A percentile compares a stretch with the other conserved stretches of the same genome.
Evolutionary conservation across 2,888 invertebrate species (phyloP).

Genomic region (Lamellibrachia columna): DNA sequence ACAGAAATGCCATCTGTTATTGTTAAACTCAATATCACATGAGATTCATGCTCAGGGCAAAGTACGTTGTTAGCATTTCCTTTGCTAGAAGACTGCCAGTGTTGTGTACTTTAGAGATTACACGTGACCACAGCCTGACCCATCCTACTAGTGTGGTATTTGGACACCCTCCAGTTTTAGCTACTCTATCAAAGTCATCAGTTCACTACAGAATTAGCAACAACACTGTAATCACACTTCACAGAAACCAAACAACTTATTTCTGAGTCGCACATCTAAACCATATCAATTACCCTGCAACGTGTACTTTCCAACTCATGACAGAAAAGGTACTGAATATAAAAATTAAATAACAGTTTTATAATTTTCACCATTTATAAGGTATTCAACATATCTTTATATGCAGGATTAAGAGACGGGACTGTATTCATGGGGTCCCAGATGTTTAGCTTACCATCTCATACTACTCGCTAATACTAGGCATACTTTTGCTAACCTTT

Average conservation of each 20-base stretch:
- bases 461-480: too few relatives aligned
- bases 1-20: neutral
- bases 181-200: neutral
- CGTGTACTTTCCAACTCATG: neutral
- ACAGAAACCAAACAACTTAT: neutral
- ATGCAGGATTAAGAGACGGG: too few relatives aligned
- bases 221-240: neutral
- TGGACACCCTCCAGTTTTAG: neutral
- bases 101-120: neutral
- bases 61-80: neutral
- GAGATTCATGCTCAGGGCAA: neutral
- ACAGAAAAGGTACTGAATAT: neutral
- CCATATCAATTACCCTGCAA: too few relatives aligned
- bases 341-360: neutral
- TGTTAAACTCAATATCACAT: neutral
- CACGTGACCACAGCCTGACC: neutral
- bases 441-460: too few relatives aligned
- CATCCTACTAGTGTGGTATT: neutral
- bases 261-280: neutral
- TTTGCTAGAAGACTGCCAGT: neutral
- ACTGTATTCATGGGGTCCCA: too few relatives aligned
- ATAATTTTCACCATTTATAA: too few relatives aligned
- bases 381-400: too few relatives aligned
- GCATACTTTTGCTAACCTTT: too few relatives aligned
- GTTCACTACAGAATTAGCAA: neutral